phyloP scores from a whole-genome alignment of 92 coral and sea anemone species.

The Blastomussa wellsi region DNA sequence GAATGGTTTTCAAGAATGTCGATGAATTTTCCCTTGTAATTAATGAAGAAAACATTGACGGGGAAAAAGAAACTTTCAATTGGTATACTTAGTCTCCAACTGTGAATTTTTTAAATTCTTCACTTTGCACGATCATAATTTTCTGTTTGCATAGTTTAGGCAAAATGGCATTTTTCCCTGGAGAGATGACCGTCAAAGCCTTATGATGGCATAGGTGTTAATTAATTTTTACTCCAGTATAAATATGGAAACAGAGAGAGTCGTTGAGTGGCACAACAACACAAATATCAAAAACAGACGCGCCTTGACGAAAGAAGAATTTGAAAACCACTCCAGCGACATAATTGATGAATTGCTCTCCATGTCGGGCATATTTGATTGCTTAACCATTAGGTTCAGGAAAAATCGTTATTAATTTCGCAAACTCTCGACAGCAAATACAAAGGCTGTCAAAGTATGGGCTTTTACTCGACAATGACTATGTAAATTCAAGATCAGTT shows the following conservation, averaged over 20 bases:
- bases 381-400: neutral
- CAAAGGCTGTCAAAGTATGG: constrained; percentile 32
- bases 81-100: constrained; percentile 20
- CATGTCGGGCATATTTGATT: constrained; percentile 11
- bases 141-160: constrained; percentile 11
- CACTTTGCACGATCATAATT: neutral
- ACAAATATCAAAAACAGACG: constrained; percentile 13
- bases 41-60: neutral
- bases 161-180: constrained; percentile 28
- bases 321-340: constrained; percentile 12
- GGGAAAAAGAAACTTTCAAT: constrained; percentile 8
- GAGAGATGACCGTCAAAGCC: constrained; percentile 18
- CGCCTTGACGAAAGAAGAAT: constrained; percentile 42
- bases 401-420: constrained; percentile 8
- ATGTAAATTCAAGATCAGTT: neutral
- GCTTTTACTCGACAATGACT: neutral
- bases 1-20: constrained; percentile 50
- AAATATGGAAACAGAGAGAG: neutral
- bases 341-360: neutral
- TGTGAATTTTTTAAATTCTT: constrained; percentile 23
- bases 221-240: constrained; percentile 10
- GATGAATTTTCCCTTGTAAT: neutral
- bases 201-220: neutral
- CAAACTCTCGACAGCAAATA: constrained; percentile 12
- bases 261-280: constrained; percentile 17